Conservation (phyloP, 2,797 vertebrate genomes). For the Neostethus bicornis region DNA sequence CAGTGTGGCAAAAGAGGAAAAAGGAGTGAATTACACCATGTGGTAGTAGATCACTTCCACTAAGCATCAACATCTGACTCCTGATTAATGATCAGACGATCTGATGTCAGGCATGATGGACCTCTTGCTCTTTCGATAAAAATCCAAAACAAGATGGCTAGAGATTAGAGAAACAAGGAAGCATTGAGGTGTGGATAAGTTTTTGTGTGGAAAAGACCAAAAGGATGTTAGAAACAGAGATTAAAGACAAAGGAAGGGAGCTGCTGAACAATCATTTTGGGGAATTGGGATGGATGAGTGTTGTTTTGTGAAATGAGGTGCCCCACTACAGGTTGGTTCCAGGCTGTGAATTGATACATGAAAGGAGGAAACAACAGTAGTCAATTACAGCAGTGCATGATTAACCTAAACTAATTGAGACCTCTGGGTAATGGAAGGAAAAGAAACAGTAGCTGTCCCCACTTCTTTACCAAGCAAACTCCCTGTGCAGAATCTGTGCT, state of each 20-base stretch:
- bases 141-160: slow-evolving; percentile 29
- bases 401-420: slow-evolving; percentile 86
- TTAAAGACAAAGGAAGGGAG: slow-evolving; percentile 45
- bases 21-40: slow-evolving; percentile 5
- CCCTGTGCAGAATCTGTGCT: slow-evolving; percentile 62
- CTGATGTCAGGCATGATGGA: slow-evolving; percentile 5
- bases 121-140: slow-evolving; percentile 7
- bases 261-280: slow-evolving; percentile 59
- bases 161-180: slow-evolving; percentile 27
- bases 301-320: slow-evolving; percentile 67
- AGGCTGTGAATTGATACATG: slow-evolving; percentile 77
- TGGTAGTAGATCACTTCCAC: slow-evolving; percentile 9
- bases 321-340: slow-evolving; percentile 70
- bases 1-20: slow-evolving; percentile 20
- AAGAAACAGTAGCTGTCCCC: slow-evolving; percentile 67
- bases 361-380: slow-evolving; percentile 79
- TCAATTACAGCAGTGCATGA: slow-evolving; percentile 79
- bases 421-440: slow-evolving; percentile 79
- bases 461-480: slow-evolving; percentile 63
- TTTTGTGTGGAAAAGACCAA: slow-evolving; percentile 17
- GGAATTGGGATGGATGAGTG: slow-evolving; percentile 60
- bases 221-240: slow-evolving; percentile 33
- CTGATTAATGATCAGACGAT: slow-evolving; percentile 31
- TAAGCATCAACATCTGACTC: slow-evolving; percentile 23
- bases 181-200: slow-evolving; percentile 17